Evolutionary conservation across 1,140 invertebrate genomes (phyloP).

Genomic region (Pseudomyrmex gracilis): DNA sequence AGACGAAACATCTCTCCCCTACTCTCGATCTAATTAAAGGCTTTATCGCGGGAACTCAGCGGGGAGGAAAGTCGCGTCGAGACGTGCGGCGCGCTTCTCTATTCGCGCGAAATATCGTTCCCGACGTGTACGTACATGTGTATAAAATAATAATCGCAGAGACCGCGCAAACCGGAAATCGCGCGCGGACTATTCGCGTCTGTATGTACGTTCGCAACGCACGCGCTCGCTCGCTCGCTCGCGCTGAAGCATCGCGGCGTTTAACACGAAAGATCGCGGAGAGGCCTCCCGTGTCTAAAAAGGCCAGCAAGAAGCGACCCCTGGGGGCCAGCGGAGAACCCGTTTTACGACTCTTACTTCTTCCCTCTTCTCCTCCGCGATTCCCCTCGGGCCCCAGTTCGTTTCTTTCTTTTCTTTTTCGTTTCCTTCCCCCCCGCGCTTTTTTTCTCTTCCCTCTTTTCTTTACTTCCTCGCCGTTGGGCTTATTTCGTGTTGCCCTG

Average conservation of each 20-base stretch:
- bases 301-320: slow-evolving; percentile 59
- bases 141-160: neutral
- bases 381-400: slow-evolving; percentile 27
- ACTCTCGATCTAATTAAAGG: slow-evolving; percentile 50
- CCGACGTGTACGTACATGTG: too few species aligned
- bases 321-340: slow-evolving; percentile 66
- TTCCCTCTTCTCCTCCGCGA: slow-evolving; percentile 38
- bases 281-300: slow-evolving; percentile 41
- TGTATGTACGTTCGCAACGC: slow-evolving; percentile 1
- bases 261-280: slow-evolving; percentile 56
- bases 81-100: too few species aligned
- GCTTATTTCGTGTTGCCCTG: slow-evolving; percentile 17
- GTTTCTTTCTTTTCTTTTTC: neutral
- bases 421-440: neutral
- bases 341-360: slow-evolving; percentile 70
- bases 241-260: slow-evolving; percentile 31
- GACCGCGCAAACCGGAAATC: slow-evolving; percentile 49
- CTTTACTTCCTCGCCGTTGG: slow-evolving; percentile 27
- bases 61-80: slow-evolving; percentile 24
- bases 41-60: slow-evolving; percentile 33
- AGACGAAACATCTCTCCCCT: neutral
- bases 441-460: slow-evolving; percentile 3
- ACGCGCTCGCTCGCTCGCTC: slow-evolving; percentile 18
- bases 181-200: slow-evolving; percentile 22
- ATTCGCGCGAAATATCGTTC: too few species aligned